Percentiles rank a stretch among this genome's conserved stretches.
phyloP scores from a whole-genome alignment of 1,140 invertebrate species.

The Cyrtorhinus lividipennis region DNA sequence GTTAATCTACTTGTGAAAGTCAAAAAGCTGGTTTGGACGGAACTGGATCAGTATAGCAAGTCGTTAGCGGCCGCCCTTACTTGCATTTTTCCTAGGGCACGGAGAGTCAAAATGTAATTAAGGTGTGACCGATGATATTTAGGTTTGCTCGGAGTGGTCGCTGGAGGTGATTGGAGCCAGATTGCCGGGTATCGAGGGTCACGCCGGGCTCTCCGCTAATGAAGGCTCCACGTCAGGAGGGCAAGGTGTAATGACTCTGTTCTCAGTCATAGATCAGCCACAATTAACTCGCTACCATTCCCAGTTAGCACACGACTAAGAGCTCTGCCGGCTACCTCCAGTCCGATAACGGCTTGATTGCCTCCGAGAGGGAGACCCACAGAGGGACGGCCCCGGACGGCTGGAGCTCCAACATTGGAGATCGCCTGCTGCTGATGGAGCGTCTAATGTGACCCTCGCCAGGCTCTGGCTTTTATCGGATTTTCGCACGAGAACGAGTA shows the following conservation, averaged over 20 bases:
- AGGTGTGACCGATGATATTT: slow-evolving; percentile 2
- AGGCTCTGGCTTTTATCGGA: too few species aligned
- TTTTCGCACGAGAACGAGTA: too few species aligned
- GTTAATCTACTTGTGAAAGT: too few species aligned
- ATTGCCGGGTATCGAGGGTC: slow-evolving; percentile 8
- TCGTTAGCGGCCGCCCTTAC: too few species aligned
- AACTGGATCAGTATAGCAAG: too few species aligned
- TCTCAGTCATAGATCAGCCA: slow-evolving; percentile 11
- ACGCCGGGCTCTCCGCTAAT: slow-evolving; percentile 9
- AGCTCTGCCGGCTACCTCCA: neutral
- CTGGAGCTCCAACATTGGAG: too few species aligned
- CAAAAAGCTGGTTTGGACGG: too few species aligned
- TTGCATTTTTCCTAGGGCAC: too few species aligned
- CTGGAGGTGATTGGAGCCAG: slow-evolving; percentile 2
- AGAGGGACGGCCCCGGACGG: too few species aligned
- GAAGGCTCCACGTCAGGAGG: slow-evolving; percentile 13
- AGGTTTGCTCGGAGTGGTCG: neutral
- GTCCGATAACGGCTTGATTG: neutral
- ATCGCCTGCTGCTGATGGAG: neutral
- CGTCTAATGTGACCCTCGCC: neutral
- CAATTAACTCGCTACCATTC: slow-evolving; percentile 15
- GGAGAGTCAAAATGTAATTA: slow-evolving; percentile 5
- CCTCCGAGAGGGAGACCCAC: neutral
- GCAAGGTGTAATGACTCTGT: slow-evolving; percentile 13
- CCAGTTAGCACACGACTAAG: slow-evolving; percentile 1